Evolutionary conservation across 2,113 vertebrate genomes (phyloP).

Genomic region (Meriones unguiculatus): DNA sequence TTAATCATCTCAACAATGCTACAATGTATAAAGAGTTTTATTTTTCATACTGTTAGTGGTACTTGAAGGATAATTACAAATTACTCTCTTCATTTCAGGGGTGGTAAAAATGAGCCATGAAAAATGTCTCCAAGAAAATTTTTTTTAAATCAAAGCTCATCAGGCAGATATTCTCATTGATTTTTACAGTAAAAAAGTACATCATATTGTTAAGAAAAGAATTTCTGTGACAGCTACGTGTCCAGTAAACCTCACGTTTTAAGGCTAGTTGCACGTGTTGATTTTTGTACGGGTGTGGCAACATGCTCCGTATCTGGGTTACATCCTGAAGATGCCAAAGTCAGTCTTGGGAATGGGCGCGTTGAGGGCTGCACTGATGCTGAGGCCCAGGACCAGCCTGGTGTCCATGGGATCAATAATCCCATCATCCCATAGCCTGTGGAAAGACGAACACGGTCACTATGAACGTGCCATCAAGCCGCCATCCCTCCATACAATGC

Average conservation of each 20-base stretch:
- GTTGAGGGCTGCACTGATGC: conserved; percentile 95
- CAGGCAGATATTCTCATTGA: neutral
- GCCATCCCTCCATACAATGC: neutral
- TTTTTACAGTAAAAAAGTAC: conserved; percentile 45
- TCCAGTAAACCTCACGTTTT: neutral
- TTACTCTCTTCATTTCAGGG: conserved; percentile 36
- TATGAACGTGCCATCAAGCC: neutral
- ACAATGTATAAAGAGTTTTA: neutral
- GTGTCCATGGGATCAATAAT: conserved; percentile 98
- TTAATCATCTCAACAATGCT: neutral
- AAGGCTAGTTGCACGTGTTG: conserved; percentile 19
- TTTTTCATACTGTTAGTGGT: neutral
- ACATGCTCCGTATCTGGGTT: neutral
- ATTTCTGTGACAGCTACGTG: neutral
- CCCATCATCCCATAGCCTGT: conserved; percentile 98
- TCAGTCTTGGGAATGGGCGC: conserved; percentile 93
- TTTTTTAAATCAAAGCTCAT: neutral
- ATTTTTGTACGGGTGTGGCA: neutral
- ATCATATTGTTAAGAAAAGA: conserved; percentile 31
- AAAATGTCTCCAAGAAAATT: conserved; percentile 7
- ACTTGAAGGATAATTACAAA: conserved; percentile 17
- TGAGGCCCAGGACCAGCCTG: conserved; percentile 95
- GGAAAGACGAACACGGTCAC: conserved; percentile 54
- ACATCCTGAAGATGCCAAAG: conserved; percentile 98
- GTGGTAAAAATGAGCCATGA: conserved; percentile 8